Evolutionary conservation across 2,797 vertebrate genomes (phyloP).

Genomic region (Sphaeramia orbicularis): DNA sequence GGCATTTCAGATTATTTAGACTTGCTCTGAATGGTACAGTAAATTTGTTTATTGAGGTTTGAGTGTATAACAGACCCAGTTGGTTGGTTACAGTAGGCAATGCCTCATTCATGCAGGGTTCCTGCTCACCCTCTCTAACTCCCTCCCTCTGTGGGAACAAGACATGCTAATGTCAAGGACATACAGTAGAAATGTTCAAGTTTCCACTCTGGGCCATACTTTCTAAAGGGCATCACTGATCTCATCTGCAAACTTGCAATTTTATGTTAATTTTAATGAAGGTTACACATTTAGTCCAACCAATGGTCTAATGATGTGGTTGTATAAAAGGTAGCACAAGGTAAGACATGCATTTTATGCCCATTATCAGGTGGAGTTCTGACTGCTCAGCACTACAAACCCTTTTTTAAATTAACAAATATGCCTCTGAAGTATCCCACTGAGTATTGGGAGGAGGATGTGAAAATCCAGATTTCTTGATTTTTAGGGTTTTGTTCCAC

Average conservation of each 20-base stretch:
- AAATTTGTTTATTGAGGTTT: constrained; percentile 40
- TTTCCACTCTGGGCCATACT: constrained; percentile 23
- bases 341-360: constrained; percentile 44
- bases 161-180: constrained; percentile 28
- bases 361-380: constrained; percentile 5
- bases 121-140: constrained; percentile 19
- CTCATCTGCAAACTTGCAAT: constrained; percentile 20
- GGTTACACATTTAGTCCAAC: constrained; percentile 24
- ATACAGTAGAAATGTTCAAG: constrained; percentile 46
- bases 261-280: constrained; percentile 33
- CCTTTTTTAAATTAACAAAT: constrained; percentile 17
- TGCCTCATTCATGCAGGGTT: constrained; percentile 28
- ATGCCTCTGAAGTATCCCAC: constrained; percentile 18
- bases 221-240: constrained; percentile 36
- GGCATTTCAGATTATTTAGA: constrained; percentile 26
- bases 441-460: constrained; percentile 15
- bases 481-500: constrained; percentile 4
- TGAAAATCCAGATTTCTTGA: constrained; percentile 26
- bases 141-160: constrained; percentile 29
- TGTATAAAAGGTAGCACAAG: constrained; percentile 37
- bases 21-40: background rate
- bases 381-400: constrained; percentile 23
- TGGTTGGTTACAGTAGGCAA: constrained; percentile 21
- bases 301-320: constrained; percentile 20
- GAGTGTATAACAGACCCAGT: constrained; percentile 37